Percentiles rank a stretch among this genome's conserved stretches.
Evolutionary conservation across 1,140 invertebrate genomes (phyloP).

Genomic region (Neelides sp.): DNA sequence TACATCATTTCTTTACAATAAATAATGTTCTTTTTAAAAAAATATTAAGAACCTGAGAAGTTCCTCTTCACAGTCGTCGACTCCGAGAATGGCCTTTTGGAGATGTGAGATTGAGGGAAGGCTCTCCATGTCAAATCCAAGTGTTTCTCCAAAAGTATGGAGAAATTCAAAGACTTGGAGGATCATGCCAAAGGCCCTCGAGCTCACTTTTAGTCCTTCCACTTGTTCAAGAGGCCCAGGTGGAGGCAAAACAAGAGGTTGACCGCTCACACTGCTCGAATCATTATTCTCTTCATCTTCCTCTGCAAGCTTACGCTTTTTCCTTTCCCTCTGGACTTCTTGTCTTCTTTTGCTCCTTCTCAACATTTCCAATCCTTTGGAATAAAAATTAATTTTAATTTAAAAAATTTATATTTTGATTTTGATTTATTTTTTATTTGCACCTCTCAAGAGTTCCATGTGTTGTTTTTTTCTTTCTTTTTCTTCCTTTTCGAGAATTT

Average conservation of each 20-base stretch:
- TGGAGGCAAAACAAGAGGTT: constrained; percentile 62
- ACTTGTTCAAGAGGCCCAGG: constrained; percentile 8
- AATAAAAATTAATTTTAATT: too few relatives aligned
- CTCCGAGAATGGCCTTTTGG: constrained; percentile 69
- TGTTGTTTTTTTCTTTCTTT: constrained; percentile 22
- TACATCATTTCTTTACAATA: too few relatives aligned
- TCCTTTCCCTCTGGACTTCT: constrained; percentile 65
- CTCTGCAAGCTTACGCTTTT: constrained; percentile 48
- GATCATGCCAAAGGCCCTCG: constrained; percentile 76
- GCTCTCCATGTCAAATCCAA: constrained; percentile 82
- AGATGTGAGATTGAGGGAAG: constrained; percentile 71
- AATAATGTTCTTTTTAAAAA: too few relatives aligned
- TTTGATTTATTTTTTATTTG: constrained; percentile 78
- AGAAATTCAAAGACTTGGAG: constrained; percentile 91
- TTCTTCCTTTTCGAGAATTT: constrained; percentile 16
- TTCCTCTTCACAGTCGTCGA: constrained; percentile 75
- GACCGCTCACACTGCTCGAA: constrained; percentile 79
- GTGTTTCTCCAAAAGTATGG: constrained; percentile 84
- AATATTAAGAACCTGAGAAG: too few relatives aligned
- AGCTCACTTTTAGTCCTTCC: constrained; percentile 59
- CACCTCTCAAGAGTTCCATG: constrained; percentile 17
- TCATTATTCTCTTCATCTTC: constrained; percentile 63
- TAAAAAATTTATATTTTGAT: constrained; percentile 1
- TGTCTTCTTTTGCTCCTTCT: constrained; percentile 61
- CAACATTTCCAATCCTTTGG: too few relatives aligned